Evolutionary conservation across 23 tunicate genomes (phyloP).

Genomic region (Trididemnum nubilum): DNA sequence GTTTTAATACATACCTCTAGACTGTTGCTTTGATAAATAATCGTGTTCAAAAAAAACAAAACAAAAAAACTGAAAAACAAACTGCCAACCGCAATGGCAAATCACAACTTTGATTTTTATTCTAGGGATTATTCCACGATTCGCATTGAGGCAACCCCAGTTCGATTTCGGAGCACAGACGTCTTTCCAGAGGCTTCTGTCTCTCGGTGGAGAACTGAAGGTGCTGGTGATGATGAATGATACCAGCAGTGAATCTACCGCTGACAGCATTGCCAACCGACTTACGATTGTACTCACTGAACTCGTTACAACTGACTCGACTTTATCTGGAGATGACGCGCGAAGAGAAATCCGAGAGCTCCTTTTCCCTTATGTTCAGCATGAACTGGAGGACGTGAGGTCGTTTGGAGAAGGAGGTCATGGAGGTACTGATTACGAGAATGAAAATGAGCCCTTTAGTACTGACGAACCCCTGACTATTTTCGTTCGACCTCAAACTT

Average conservation of each 20-base stretch:
- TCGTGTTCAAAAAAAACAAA: neutral
- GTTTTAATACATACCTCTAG: too few species aligned
- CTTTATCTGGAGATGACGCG: neutral
- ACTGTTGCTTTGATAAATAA: too few species aligned
- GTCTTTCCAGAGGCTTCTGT: slow-evolving; percentile 25
- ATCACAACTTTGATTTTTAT: neutral
- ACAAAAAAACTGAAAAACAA: too few species aligned
- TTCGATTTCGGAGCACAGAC: neutral
- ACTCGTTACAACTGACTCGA: neutral
- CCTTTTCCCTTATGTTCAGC: slow-evolving; percentile 21
- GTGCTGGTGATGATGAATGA: neutral
- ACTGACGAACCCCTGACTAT: slow-evolving; percentile 16
- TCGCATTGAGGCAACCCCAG: neutral
- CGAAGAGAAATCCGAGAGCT: slow-evolving; percentile 6
- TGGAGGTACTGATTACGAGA: slow-evolving; percentile 11
- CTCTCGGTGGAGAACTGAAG: slow-evolving; percentile 37
- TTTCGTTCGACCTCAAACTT: neutral
- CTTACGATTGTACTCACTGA: slow-evolving; percentile 17
- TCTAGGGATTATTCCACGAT: neutral
- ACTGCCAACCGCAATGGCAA: too few species aligned
- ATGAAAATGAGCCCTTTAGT: neutral
- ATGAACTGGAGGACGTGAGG: slow-evolving; percentile 11
- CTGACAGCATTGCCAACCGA: slow-evolving; percentile 28
- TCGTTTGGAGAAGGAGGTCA: neutral
- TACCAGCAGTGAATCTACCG: slow-evolving; percentile 24